Conservation (phyloP, 2,797 vertebrate species). For the Dicrostonyx torquatus region DNA sequence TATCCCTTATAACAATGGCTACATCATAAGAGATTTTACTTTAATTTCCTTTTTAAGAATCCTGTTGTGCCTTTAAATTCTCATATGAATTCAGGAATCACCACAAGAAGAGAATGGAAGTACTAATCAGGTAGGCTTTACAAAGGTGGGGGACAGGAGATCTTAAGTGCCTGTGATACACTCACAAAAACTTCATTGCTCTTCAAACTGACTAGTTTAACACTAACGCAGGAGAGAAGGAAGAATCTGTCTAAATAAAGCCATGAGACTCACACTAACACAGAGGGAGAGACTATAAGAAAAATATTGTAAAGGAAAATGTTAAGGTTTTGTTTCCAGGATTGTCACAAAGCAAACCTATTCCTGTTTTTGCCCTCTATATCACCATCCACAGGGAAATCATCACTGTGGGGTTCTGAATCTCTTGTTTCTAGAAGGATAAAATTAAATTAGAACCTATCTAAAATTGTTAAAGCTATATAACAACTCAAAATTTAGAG, state of each 20-base stretch:
- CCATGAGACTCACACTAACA: not conserved
- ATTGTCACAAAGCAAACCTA: not conserved
- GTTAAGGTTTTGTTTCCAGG: not conserved
- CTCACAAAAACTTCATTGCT: not conserved
- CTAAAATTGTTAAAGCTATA: not conserved
- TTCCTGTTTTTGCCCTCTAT: not conserved
- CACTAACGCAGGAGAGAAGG: not conserved
- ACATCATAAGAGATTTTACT: not conserved
- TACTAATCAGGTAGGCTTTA: not conserved
- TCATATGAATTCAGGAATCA: not conserved
- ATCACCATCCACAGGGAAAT: not conserved
- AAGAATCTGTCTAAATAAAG: not conserved
- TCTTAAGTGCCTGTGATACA: not conserved
- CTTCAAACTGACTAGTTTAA: not conserved
- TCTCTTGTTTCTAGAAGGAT: not conserved
- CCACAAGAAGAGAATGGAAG: not conserved
- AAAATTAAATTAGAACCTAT: constrained; percentile 47
- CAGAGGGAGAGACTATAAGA: not conserved
- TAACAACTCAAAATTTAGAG: not conserved
- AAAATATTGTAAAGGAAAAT: not conserved
- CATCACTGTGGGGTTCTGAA: not conserved
- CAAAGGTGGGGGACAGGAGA: not conserved
- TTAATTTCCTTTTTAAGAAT: constrained; percentile 8
- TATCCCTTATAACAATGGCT: not conserved
- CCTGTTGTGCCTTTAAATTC: not conserved